These are phyloP conservation scores for Abscondita cerata DNA, from an alignment of 2,888 invertebrate genomes.

Conservation along the genomic window DNA sequence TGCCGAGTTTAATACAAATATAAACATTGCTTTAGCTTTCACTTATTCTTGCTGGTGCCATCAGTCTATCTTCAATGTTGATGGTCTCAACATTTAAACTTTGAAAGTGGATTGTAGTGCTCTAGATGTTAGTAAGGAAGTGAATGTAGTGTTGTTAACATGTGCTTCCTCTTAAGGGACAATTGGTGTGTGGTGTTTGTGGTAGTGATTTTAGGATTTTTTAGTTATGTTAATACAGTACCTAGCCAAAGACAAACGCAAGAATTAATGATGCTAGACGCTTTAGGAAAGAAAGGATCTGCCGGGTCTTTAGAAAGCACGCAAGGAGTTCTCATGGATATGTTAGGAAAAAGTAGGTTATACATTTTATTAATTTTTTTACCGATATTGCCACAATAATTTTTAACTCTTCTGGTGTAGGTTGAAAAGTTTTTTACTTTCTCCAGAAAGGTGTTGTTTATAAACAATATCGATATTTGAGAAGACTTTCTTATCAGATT, in stretches of 20 bases:
- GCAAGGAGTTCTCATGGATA: constrained; percentile 80
- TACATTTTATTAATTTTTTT: not conserved
- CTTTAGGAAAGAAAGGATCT: constrained; percentile 70
- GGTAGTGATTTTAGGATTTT: constrained; percentile 38
- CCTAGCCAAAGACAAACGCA: constrained; percentile 75
- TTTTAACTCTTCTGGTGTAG: no score
- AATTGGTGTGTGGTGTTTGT: constrained; percentile 40
- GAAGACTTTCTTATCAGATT: no score
- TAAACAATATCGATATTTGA: not conserved
- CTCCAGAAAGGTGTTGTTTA: not conserved
- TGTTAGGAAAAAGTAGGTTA: constrained; percentile 81
- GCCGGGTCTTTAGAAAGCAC: constrained; percentile 61
- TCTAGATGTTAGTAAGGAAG: constrained; percentile 50
- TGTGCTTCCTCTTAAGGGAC: constrained; percentile 44
- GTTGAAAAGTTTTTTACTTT: not conserved
- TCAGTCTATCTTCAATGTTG: constrained; percentile 43
- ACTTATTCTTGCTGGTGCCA: constrained; percentile 29
- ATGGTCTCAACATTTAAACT: constrained; percentile 46
- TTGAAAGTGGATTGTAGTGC: constrained; percentile 47
- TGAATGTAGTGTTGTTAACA: constrained; percentile 49
- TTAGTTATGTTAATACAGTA: constrained; percentile 52
- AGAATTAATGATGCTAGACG: constrained; percentile 75
- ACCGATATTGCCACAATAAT: not conserved
- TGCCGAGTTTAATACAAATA: constrained; percentile 23
- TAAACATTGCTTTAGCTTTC: constrained; percentile 28